A percentile compares a stretch with the other conserved stretches of the same genome.
These are phyloP conservation scores for Melanerpes formicivorus DNA, from an alignment of 2,113 vertebrate species.

Conservation along the genomic window DNA sequence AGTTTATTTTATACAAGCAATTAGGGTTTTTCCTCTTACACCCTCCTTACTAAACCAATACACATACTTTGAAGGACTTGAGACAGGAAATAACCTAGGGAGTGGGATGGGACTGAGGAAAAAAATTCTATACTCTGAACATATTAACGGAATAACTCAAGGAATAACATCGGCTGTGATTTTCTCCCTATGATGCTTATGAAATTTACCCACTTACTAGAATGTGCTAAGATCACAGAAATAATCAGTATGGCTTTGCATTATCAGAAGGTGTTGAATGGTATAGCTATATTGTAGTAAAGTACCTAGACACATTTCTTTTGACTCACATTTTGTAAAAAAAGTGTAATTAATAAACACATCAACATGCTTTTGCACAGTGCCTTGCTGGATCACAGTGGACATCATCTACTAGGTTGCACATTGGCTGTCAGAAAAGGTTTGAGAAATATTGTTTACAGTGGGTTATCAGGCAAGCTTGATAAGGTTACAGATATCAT, in stretches of 20 bases:
- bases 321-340: slow-evolving; percentile 24
- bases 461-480: slow-evolving; percentile 46
- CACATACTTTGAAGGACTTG: neutral
- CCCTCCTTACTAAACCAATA: neutral
- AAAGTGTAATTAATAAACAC: slow-evolving; percentile 47
- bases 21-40: neutral
- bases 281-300: slow-evolving; percentile 1
- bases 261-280: neutral
- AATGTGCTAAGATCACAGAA: neutral
- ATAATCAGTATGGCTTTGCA: neutral
- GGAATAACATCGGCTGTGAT: neutral
- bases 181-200: neutral
- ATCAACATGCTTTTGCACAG: slow-evolving; percentile 47
- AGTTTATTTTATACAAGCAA: neutral
- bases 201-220: neutral
- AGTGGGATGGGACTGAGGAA: neutral
- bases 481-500: slow-evolving; percentile 71
- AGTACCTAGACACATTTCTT: slow-evolving; percentile 33
- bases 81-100: neutral
- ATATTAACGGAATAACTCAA: neutral
- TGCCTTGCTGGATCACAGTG: slow-evolving; percentile 57
- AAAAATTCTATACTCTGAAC: neutral
- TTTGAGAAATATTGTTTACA: slow-evolving; percentile 74
- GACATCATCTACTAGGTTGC: slow-evolving; percentile 63
- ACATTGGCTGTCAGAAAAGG: slow-evolving; percentile 65